phyloP scores from a whole-genome alignment of 1,140 invertebrate species.

The Micrasema minimum region DNA sequence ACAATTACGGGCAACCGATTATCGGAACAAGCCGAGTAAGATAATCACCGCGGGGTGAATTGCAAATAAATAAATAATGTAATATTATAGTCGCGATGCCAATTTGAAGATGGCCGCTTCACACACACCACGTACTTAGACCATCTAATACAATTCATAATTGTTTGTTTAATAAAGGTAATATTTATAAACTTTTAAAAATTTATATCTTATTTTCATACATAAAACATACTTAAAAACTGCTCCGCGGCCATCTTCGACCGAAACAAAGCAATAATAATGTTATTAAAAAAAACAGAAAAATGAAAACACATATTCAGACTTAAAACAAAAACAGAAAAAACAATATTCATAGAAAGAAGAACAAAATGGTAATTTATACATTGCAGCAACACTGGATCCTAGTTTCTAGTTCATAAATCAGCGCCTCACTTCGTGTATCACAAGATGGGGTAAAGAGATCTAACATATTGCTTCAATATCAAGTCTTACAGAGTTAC shows the following conservation, averaged over 20 bases:
- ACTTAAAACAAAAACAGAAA: constrained; percentile 18
- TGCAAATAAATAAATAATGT: constrained; percentile 30
- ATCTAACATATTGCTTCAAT: too few species aligned
- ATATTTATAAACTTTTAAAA: constrained; percentile 37
- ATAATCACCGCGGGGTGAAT: background rate
- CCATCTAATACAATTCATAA: constrained; percentile 34
- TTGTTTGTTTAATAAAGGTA: constrained; percentile 30
- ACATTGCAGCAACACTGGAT: constrained; percentile 30
- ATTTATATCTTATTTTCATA: constrained; percentile 33
- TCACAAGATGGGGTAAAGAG: too few species aligned
- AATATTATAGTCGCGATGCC: background rate
- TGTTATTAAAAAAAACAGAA: constrained; percentile 16
- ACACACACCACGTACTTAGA: constrained; percentile 7
- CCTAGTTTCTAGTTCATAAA: constrained; percentile 25
- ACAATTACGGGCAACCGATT: background rate
- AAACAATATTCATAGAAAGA: constrained; percentile 13
- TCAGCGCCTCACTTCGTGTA: background rate
- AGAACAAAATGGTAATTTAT: constrained; percentile 22
- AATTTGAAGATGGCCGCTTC: background rate
- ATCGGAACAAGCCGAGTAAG: too few species aligned
- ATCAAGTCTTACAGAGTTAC: too few species aligned
- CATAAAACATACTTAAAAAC: constrained; percentile 22
- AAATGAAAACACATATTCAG: constrained; percentile 15
- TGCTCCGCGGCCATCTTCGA: background rate
- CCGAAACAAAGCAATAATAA: constrained; percentile 7